Base-by-base conservation (phyloP, 2,113 vertebrate species). In the Macrotis lagotis region DNA sequence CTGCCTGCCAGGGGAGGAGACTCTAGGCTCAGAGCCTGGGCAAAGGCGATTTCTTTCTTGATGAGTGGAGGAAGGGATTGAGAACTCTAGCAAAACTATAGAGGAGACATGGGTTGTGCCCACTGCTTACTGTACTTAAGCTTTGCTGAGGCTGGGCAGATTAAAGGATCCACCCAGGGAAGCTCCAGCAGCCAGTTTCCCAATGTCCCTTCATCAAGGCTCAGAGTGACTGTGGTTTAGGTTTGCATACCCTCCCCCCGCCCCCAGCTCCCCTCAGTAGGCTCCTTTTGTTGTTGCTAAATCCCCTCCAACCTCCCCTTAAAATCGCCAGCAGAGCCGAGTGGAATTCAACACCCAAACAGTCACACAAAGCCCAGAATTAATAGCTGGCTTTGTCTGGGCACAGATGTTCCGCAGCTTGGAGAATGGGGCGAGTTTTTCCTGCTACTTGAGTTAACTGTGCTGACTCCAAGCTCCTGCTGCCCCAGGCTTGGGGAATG, bases 241-340 rank as follows among this genome's bases (percentile, higher is more conserved):
- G 95, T 95, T 96, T 96, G 89, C 94, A 93, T 51, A 53, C 92
- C 96, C 74, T 59, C 50, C 92, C 91, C 49, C 94, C 59, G 83
- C 92, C 31, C 47, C 88, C 95, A 89, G 16, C 91, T 92, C 74
- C 52, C 92, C 93, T 97, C 94, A 91, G 94, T 89, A 95, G 52
- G 94, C 91, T 98, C 93, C 97, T 91, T 97, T 97, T 97, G 96
- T 37, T 96, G 94, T 94, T 47, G 93, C 50, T 97, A 97, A 98
- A 98, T 93, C 97, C 94, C 94, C 94, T 96, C 83, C 49, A 92
- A 97, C 95, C 97, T 97, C 93, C 96, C 52, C 90, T 19, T 51
- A 95, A 94, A 90, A 50, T 66, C 49, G 47, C 92, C 83, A 44
- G 96, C 97, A 94, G 95, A 97, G 94, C 91, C 44, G 97, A 96